Base-by-base conservation (phyloP, 2,888 invertebrate species). In the Coleophora flavipennella region DNA sequence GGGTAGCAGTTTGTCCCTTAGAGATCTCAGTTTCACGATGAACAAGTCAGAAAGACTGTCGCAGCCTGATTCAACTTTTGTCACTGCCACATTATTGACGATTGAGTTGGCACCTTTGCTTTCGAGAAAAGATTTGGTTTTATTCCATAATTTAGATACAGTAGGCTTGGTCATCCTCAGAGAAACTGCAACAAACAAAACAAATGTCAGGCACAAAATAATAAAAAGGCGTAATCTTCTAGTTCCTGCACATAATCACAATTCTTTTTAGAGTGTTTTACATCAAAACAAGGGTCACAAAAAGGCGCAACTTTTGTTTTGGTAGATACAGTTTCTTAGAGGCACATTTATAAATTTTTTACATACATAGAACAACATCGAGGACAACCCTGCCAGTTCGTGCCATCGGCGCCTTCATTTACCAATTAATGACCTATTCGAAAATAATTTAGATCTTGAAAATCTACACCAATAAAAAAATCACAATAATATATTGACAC, bases 181-280 rank as follows among this genome's bases (percentile, higher is more conserved):
- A 66, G 80, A 80, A 74, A 72, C 83, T 80, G 80, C 50, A 61
- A 67, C 40, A 64, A 45, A 52, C 60, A 68, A 74, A 72, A 20
- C 20, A 4, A n/a, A 20, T 20, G 20, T 4, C 20, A 20, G 6
- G 6, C 20, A 4, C 6, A 20, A 31, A 36, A 38, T 29, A 39
- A 26, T 40, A 27, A 39, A 41, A 12, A 9, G 8, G 34, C 25
- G 12, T 32, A 13, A 26, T 7, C 11, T 27, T n/a, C 31, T 31
- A 31, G 31, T 36, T 29, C 29, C 59, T 55, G n/a, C n/a, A 20
- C 20, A 20, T 20, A 20, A 20, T 20, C 6, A 20, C n/a, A n/a
- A n/a, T n/a, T n/a, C n/a, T n/a, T n/a, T n/a, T n/a, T n/a, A n/a
- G n/a, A n/a, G n/a, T n/a, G n/a, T n/a, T 4, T 20, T 20, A 4